Base-by-base conservation (phyloP, 2,888 invertebrate genomes). In the Rambutsinella grinnellia region DNA sequence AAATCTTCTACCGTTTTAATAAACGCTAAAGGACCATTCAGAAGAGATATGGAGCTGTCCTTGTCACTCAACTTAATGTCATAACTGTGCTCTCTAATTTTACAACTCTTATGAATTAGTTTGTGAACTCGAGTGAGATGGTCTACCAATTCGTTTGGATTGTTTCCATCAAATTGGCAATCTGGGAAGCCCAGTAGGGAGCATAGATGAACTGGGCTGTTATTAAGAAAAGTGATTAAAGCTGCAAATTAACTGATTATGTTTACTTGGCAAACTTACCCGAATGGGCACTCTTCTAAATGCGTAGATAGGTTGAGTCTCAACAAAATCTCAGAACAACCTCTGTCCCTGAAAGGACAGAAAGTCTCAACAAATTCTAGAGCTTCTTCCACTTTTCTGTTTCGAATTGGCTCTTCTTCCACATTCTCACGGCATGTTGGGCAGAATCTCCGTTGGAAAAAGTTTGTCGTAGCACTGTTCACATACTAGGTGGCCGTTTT, bases 191-290 rank as follows among this genome's bases (percentile, higher is more conserved):
- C 58, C 2, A 60, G 44, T 13, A 28, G 21, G 28, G 19, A 21
- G 58, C 58, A 60, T 19, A 60, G 8, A 21, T 19, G 44, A 44
- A 58, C 28, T 58, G 58, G 28, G 13, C 58, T 58, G 10, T 10
- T 2, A 13, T 36, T 58, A 58, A 36, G 6, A 58, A 58, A 36
- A 28, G 17, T 21, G 2, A 28, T 44, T 44, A 27, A 60, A 27
- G 49, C 19, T n/a, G n/a, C n/a, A n/a, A n/a, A n/a, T n/a, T n/a
- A n/a, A n/a, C n/a, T n/a, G n/a, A n/a, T n/a, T n/a, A n/a, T n/a
- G n/a, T n/a, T n/a, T n/a, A 8, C 15, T n/a, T 15, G 15, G 49
- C 49, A 15, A 28, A 57, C 19, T 8, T 49, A 49, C 49, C 49
- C 49, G n/a, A 17, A 49, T 49, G 17, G 5, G n/a, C 49, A 49